Evolutionary conservation across 2,113 vertebrate genomes (phyloP).

Genomic region (Mobula birostris): DNA sequence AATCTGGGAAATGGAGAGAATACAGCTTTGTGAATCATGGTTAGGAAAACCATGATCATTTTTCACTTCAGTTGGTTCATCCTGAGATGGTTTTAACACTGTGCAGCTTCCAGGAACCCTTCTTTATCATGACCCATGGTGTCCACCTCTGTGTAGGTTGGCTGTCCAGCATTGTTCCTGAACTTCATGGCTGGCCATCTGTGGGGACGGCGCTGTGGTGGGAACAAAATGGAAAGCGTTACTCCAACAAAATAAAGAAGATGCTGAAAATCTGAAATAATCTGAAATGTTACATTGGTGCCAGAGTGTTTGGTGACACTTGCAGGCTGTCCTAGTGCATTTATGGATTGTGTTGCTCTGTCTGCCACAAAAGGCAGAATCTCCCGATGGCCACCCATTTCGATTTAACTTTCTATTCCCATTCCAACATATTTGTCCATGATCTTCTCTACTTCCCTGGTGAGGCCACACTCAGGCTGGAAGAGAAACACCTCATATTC

Average conservation of each 20-base stretch:
- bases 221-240: neutral
- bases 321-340: too few species aligned
- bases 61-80: neutral
- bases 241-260: neutral
- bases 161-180: slow-evolving; percentile 65
- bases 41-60: neutral
- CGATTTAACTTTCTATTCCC: too few species aligned
- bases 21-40: neutral
- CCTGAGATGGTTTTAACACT: slow-evolving; percentile 63
- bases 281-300: too few species aligned
- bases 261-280: neutral
- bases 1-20: neutral
- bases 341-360: too few species aligned
- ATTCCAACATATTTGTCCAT: too few species aligned
- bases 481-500: too few species aligned
- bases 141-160: slow-evolving; percentile 80
- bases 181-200: slow-evolving; percentile 93
- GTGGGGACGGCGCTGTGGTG: slow-evolving; percentile 67
- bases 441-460: too few species aligned
- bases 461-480: too few species aligned
- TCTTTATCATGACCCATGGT: slow-evolving; percentile 79
- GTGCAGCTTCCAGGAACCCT: slow-evolving; percentile 82
- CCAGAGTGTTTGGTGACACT: too few species aligned
- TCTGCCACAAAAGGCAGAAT: too few species aligned
- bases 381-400: too few species aligned